Conservation (phyloP, 2,113 vertebrate species). For the Calyptommatus sinebrachiatus region DNA sequence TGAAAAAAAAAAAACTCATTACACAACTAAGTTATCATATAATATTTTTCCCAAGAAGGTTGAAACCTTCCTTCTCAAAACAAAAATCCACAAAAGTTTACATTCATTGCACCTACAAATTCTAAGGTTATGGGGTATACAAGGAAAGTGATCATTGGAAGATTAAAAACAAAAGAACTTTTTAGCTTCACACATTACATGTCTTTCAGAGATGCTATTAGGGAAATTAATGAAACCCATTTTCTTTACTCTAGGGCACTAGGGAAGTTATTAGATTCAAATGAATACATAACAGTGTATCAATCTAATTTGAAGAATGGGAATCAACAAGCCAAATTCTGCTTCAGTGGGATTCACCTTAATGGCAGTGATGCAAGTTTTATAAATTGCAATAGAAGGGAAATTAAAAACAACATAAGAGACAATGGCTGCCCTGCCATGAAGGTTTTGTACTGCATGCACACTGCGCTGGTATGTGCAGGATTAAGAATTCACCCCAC, state of each 20-base stretch:
- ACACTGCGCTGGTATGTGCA: too few relatives aligned
- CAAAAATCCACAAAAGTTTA: constrained; percentile 53
- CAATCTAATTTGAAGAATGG: constrained; percentile 70
- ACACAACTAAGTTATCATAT: constrained; percentile 54
- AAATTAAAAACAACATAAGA: constrained; percentile 66
- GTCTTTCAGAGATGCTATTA: constrained; percentile 70
- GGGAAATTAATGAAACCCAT: constrained; percentile 68
- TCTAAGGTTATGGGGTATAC: constrained; percentile 52
- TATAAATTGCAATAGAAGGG: constrained; percentile 64
- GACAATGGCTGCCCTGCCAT: too few relatives aligned
- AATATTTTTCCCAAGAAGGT: constrained; percentile 50
- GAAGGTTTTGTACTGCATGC: too few relatives aligned
- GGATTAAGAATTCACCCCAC: too few relatives aligned
- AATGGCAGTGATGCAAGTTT: constrained; percentile 64
- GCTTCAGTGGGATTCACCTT: constrained; percentile 62
- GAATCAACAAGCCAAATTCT: constrained; percentile 60
- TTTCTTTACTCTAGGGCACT: constrained; percentile 66
- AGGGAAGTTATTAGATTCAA: constrained; percentile 69
- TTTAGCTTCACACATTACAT: constrained; percentile 50
- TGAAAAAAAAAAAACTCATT: constrained; percentile 52
- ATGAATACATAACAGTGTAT: constrained; percentile 66
- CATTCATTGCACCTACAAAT: constrained; percentile 52
- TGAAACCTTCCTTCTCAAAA: constrained; percentile 52
- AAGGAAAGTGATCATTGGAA: constrained; percentile 64
- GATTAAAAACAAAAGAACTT: constrained; percentile 67